Conservation (phyloP, 2,888 invertebrate species). For the Catocala sponsa region DNA sequence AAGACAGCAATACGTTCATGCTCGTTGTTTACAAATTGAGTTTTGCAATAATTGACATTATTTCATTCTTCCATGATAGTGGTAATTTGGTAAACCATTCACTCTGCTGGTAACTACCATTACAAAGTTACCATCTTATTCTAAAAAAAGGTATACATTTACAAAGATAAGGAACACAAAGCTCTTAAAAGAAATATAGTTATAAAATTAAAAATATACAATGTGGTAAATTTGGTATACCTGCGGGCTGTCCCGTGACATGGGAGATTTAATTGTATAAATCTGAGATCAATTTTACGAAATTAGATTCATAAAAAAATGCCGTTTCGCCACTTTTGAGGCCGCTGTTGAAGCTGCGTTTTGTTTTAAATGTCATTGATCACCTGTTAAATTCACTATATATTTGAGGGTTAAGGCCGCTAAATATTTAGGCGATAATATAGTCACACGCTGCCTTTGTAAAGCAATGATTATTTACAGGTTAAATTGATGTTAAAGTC, state of each 20-base stretch:
- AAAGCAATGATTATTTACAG: too few species aligned
- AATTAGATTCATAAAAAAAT: constrained; percentile 68
- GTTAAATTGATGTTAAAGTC: too few species aligned
- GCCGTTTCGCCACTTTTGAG: constrained; percentile 40
- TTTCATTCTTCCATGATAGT: constrained; percentile 18
- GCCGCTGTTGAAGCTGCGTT: constrained; percentile 22
- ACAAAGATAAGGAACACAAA: constrained; percentile 83
- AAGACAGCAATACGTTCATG: neutral
- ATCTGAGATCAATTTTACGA: constrained; percentile 79
- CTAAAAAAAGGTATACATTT: constrained; percentile 60
- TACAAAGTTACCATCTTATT: constrained; percentile 46
- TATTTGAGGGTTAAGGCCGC: neutral
- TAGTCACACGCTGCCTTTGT: too few species aligned
- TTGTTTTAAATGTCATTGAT: constrained; percentile 9
- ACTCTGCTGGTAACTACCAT: constrained; percentile 43
- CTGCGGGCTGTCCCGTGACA: constrained; percentile 68
- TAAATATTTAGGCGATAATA: neutral
- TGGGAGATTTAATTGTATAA: constrained; percentile 59
- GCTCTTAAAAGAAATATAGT: constrained; percentile 69
- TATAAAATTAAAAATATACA: constrained; percentile 71
- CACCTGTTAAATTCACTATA: too few species aligned
- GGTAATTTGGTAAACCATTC: constrained; percentile 46
- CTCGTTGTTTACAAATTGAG: constrained; percentile 20
- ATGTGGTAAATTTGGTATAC: constrained; percentile 83
- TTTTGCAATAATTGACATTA: constrained; percentile 45